Percentiles rank a stretch among this genome's conserved stretches.
phyloP scores from a whole-genome alignment of 2,888 invertebrate genomes.

The Agonopterix arenella region DNA sequence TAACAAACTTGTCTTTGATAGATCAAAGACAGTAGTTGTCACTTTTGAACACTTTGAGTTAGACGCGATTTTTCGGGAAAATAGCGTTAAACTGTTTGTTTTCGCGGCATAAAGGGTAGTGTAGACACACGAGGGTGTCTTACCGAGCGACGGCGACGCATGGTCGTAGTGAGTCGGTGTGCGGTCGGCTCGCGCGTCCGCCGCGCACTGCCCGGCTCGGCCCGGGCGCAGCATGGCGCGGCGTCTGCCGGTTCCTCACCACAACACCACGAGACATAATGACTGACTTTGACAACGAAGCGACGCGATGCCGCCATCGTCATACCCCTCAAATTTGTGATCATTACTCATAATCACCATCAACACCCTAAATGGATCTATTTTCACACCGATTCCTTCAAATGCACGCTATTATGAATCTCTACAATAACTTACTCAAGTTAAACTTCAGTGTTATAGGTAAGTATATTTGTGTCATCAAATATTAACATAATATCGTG shows the following conservation, averaged over 20 bases:
- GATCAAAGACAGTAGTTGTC: conserved; percentile 35
- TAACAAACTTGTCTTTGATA: conserved; percentile 31
- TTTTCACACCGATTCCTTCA: neutral
- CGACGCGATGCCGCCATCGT: neutral
- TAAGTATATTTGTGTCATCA: neutral
- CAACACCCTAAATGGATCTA: conserved; percentile 6
- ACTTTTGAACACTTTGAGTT: conserved; percentile 28
- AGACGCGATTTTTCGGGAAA: conserved; percentile 35
- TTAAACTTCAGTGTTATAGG: neutral
- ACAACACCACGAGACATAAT: conserved; percentile 25
- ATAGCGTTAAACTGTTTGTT: conserved; percentile 36
- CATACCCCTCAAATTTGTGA: no score
- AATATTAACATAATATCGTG: neutral
- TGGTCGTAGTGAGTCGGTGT: conserved; percentile 36
- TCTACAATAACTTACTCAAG: no score
- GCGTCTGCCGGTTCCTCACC: conserved; percentile 27
- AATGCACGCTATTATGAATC: no score
- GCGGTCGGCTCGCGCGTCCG: conserved; percentile 61
- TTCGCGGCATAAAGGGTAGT: conserved; percentile 35
- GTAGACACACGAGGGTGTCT: conserved; percentile 19
- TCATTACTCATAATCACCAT: neutral
- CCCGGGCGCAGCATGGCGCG: conserved; percentile 11
- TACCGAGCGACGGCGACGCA: conserved; percentile 34
- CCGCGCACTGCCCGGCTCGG: conserved; percentile 54
- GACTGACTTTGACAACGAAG: neutral